These are phyloP conservation scores for Thunnus albacares DNA, from an alignment of 2,797 vertebrate genomes.

Conservation along the genomic window DNA sequence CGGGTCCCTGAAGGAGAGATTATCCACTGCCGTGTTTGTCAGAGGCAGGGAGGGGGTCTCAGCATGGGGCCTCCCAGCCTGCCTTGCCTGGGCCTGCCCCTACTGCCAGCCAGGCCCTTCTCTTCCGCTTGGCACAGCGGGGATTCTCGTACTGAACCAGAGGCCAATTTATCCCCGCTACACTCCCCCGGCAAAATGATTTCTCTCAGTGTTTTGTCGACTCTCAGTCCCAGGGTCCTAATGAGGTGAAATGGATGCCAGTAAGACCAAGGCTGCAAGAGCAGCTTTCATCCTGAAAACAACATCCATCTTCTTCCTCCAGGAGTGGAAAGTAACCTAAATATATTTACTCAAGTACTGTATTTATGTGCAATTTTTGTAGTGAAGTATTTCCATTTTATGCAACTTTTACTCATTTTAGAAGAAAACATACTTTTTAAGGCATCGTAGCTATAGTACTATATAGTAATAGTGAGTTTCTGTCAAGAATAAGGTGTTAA, in stretches of 20 bases:
- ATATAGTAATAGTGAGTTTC: too few species aligned
- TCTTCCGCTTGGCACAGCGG: constrained; percentile 86
- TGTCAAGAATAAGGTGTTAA: too few species aligned
- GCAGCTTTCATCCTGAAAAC: constrained; percentile 66
- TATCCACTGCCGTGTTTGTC: constrained; percentile 88
- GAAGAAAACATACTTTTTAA: not conserved
- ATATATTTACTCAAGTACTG: constrained; percentile 33
- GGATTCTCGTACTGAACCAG: constrained; percentile 81
- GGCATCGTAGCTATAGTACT: not conserved
- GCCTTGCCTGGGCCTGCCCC: constrained; percentile 89
- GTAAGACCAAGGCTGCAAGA: constrained; percentile 73
- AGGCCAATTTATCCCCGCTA: constrained; percentile 83
- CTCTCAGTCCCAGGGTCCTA: constrained; percentile 83
- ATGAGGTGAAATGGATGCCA: constrained; percentile 86
- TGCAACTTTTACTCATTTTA: not conserved
- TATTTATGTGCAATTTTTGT: constrained; percentile 9
- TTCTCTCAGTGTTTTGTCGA: constrained; percentile 75
- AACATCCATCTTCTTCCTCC: constrained; percentile 32
- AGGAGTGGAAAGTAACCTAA: constrained; percentile 42
- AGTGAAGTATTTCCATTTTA: not conserved
- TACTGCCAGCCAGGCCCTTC: constrained; percentile 84
- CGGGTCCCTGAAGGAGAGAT: constrained; percentile 84
- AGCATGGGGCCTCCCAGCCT: constrained; percentile 78
- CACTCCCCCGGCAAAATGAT: constrained; percentile 77
- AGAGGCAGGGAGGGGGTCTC: constrained; percentile 84